Evolutionary conservation across 2,797 vertebrate species (phyloP).

Genomic region (Hippopotamyrus pictus): DNA sequence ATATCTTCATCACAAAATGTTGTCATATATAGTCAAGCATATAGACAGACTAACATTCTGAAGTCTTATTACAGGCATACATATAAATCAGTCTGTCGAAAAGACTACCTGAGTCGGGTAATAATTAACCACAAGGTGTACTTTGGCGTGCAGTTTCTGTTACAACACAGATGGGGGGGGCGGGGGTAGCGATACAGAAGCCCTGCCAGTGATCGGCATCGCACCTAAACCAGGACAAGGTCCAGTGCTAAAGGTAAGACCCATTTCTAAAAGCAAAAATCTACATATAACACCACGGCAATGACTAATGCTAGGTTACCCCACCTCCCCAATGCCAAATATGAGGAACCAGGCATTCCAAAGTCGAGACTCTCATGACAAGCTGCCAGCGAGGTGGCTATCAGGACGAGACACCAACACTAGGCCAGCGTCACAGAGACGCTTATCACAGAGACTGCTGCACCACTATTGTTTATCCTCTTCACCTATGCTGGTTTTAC

Average conservation of each 20-base stretch:
- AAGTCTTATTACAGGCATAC: neutral
- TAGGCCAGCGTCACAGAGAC: neutral
- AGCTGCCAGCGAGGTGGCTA: neutral
- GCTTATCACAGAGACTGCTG: neutral
- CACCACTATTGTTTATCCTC: neutral
- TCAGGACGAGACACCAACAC: neutral
- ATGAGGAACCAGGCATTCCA: neutral
- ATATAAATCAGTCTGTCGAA: neutral
- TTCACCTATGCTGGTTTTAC: neutral
- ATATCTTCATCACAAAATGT: neutral
- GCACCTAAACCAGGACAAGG: neutral
- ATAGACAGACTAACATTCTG: neutral
- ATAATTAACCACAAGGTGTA: neutral
- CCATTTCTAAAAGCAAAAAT: neutral
- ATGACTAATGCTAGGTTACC: neutral
- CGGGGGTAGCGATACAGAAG: neutral
- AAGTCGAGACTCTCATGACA: neutral
- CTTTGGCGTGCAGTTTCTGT: neutral
- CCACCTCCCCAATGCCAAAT: neutral
- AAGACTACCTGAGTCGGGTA: neutral
- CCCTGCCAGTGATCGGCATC: neutral
- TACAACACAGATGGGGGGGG: neutral
- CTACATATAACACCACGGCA: neutral
- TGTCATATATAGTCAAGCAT: neutral
- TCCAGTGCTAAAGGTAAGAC: neutral